These are phyloP conservation scores for Drosophila subpulchrella DNA, from an alignment of 1,140 invertebrate genomes.

Conservation along the genomic window DNA sequence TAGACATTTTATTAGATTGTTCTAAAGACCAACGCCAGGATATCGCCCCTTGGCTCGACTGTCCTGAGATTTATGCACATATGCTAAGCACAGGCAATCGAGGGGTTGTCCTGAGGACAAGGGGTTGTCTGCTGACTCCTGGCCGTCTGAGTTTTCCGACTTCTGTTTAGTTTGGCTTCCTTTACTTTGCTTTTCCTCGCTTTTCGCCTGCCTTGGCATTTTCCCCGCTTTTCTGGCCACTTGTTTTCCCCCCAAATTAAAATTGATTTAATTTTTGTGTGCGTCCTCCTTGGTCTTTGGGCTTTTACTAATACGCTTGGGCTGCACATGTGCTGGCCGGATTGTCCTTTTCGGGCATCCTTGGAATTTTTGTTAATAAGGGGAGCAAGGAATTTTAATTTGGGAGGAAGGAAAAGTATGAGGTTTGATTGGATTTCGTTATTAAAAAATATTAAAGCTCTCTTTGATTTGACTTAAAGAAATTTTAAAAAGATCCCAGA, in stretches of 20 bases:
- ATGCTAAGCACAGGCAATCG: constrained; percentile 72
- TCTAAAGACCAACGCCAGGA: constrained; percentile 58
- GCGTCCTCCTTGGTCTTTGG: constrained; percentile 23
- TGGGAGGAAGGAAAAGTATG: constrained; percentile 15
- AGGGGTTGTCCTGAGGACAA: constrained; percentile 54
- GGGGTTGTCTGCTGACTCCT: constrained; percentile 52
- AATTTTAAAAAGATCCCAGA: not conserved
- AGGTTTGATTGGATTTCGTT: not conserved
- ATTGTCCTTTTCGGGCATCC: constrained; percentile 40
- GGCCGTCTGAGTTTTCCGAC: constrained; percentile 18
- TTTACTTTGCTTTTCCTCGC: constrained; percentile 5
- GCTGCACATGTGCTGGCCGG: constrained; percentile 58
- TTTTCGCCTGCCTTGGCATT: constrained; percentile 73
- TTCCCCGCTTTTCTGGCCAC: constrained; percentile 42
- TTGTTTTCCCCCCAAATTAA: constrained; percentile 77
- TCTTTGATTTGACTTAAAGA: not conserved
- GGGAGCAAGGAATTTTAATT: constrained; percentile 58
- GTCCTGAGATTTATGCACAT: constrained; percentile 76
- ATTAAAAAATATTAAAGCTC: not conserved
- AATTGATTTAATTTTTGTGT: constrained; percentile 81
- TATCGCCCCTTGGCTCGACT: constrained; percentile 54
- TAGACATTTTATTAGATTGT: constrained; percentile 82
- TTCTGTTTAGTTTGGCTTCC: constrained; percentile 20
- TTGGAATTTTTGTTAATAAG: constrained; percentile 67
- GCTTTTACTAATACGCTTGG: constrained; percentile 55